Base-by-base conservation (phyloP, 2,797 vertebrate species). In the Pseudochirops corinnae region DNA sequence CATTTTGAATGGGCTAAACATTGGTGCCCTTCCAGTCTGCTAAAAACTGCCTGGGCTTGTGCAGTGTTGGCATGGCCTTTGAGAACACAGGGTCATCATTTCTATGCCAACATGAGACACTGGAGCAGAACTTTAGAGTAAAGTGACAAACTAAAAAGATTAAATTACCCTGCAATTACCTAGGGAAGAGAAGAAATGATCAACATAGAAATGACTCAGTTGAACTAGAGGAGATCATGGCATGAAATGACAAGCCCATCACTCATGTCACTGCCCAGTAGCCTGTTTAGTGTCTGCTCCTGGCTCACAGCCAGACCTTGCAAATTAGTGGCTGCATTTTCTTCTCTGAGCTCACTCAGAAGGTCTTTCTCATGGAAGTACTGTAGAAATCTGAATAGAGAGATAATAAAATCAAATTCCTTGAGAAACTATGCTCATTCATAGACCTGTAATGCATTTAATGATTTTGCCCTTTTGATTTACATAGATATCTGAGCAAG, bases 271-370 rank as follows among this genome's bases (percentile, higher is more conserved):
- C 93, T 67, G 33, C 39, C 95, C 56, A 94, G 56, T 55, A 21
- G 90, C 93, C 96, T 97, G 94, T 52, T 95, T 56, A 91, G 7
- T 74, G 46, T 94, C 46, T 33, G 13, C 0, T 16, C 55, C 58
- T 91, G 92, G 60, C 55, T 55, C 56, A n/a, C 52, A 92, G 55
- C 39, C 91, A 93, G 56, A 3, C 56, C 56, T 95, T 67, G 90
- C 56, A 60, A 94, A 94, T 95, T 92, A 93, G 82, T 53, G 55
- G 28, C 24, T 91, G 24, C 53, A 92, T 93, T 97, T 87, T 62
- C 74, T 93, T 92, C 95, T 97, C 93, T 95, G 93, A 97, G 56
- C 26, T 96, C 92, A 95, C 96, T 96, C 92, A 56, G 95, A 97
- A 96, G 39, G 82, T 11, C 55, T 62, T 96, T 94, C 92, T 62